Evolutionary conservation across 2,888 invertebrate species (phyloP).

Genomic region (Lithosia quadra): DNA sequence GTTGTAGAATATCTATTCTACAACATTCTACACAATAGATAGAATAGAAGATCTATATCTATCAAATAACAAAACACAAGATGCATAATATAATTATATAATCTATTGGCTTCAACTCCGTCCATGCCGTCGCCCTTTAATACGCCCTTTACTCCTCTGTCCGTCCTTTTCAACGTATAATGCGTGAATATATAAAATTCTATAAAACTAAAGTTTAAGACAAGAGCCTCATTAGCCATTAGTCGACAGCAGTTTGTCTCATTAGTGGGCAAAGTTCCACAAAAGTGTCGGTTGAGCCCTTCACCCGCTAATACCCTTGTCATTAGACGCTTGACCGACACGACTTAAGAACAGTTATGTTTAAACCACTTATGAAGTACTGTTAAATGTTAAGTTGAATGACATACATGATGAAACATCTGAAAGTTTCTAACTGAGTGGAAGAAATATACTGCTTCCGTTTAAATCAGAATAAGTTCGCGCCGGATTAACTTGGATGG

Average conservation of each 20-base stretch:
- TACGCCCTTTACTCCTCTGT: neutral
- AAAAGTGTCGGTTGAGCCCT: neutral
- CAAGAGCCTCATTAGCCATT: neutral
- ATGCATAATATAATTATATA: too few relatives aligned
- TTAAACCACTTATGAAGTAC: conserved; percentile 5
- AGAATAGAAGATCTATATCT: too few relatives aligned
- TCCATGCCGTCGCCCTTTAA: too few relatives aligned
- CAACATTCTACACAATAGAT: too few relatives aligned
- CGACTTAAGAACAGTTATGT: conserved; percentile 10
- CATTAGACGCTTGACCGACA: conserved; percentile 13
- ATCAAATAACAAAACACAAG: too few relatives aligned
- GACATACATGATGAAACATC: neutral
- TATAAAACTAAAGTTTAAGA: neutral
- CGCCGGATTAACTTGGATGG: too few relatives aligned
- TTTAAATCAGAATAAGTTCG: too few relatives aligned
- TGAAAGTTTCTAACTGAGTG: too few relatives aligned
- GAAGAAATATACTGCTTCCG: too few relatives aligned
- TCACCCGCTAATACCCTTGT: conserved; percentile 10
- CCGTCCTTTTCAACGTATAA: neutral
- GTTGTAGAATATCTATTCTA: too few relatives aligned
- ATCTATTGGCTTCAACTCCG: too few relatives aligned
- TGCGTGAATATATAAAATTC: neutral
- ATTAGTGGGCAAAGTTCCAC: neutral
- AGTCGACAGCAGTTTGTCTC: neutral
- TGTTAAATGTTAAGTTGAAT: neutral